Conservation (phyloP, 2,888 invertebrate genomes). For the Crioceris asparagi region DNA sequence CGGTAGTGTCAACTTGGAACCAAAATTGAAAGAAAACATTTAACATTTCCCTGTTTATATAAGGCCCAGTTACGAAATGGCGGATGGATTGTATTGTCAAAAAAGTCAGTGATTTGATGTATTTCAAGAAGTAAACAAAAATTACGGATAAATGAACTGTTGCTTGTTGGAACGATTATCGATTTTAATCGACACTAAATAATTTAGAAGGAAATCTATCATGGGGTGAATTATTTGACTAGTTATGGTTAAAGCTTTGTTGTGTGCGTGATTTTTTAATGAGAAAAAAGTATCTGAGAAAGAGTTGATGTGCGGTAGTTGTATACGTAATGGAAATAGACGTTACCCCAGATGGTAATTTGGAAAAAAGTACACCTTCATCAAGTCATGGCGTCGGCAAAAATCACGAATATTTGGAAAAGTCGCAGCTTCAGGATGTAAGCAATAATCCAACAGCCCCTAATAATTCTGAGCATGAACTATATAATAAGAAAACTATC, state of each 20-base stretch:
- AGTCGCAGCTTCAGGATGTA: too few species aligned
- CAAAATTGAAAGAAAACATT: slow-evolving; percentile 1
- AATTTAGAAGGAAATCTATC: slow-evolving; percentile 18
- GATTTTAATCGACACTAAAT: slow-evolving; percentile 19
- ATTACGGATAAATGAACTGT: slow-evolving; percentile 19
- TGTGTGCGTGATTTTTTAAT: slow-evolving; percentile 21
- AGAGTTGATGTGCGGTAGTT: slow-evolving; percentile 21
- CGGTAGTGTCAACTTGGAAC: too few species aligned
- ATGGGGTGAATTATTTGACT: slow-evolving; percentile 29
- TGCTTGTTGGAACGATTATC: slow-evolving; percentile 19
- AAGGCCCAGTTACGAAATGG: slow-evolving; percentile 37
- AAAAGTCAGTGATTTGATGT: slow-evolving; percentile 22
- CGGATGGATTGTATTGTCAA: slow-evolving; percentile 37
- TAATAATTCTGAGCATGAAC: slow-evolving; percentile 21
- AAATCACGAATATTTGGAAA: too few species aligned
- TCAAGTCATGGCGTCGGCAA: slow-evolving; percentile 27
- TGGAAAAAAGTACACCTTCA: slow-evolving; percentile 28
- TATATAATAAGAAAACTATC: slow-evolving; percentile 53
- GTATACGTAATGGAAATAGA: slow-evolving; percentile 38
- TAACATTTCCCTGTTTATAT: slow-evolving; percentile 30
- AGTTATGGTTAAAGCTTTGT: slow-evolving; percentile 15
- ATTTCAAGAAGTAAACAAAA: slow-evolving; percentile 14
- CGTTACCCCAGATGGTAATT: slow-evolving; percentile 32
- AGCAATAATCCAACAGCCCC: not conserved
- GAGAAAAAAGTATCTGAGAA: slow-evolving; percentile 16